These are phyloP conservation scores for Aporrectodea caliginosa DNA, from an alignment of 1,140 invertebrate genomes.

Conservation along the genomic window DNA sequence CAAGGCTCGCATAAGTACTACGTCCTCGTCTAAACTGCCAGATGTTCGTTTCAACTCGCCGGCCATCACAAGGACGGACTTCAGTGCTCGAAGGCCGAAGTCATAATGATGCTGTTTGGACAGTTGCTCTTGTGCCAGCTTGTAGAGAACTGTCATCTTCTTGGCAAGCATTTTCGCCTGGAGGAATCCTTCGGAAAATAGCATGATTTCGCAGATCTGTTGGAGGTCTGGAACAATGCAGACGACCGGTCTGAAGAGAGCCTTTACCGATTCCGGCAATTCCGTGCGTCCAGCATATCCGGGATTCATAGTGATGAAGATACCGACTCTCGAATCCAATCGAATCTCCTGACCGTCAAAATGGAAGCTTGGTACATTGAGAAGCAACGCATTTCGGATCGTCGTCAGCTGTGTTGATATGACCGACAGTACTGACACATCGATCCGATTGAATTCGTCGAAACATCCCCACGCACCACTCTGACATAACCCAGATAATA, in stretches of 20 bases:
- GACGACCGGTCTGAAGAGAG: constrained; percentile 81
- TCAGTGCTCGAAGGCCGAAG: constrained; percentile 82
- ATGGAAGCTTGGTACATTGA: constrained; percentile 70
- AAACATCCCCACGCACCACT: constrained; percentile 74
- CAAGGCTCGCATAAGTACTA: constrained; percentile 81
- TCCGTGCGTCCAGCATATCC: constrained; percentile 84
- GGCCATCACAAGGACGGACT: constrained; percentile 82
- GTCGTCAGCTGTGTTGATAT: constrained; percentile 86
- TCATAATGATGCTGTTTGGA: constrained; percentile 91
- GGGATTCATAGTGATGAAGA: constrained; percentile 92
- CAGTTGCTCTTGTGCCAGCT: constrained; percentile 75
- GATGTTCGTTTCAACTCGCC: constrained; percentile 75
- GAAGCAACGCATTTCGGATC: constrained; percentile 74
- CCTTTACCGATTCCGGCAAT: constrained; percentile 84
- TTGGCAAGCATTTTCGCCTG: constrained; percentile 81
- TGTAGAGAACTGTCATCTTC: constrained; percentile 87
- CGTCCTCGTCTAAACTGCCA: constrained; percentile 70
- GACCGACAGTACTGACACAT: constrained; percentile 81
- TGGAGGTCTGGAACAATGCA: constrained; percentile 84
- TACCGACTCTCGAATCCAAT: constrained; percentile 78
- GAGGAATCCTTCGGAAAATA: constrained; percentile 85
- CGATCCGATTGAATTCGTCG: constrained; percentile 87
- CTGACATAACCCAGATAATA: constrained; percentile 69
- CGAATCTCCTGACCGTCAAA: constrained; percentile 80
- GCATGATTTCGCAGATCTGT: constrained; percentile 82